phyloP scores from a whole-genome alignment of 30 jellyfish, hydroid and myxozoan species.

The Sanderia malayensis region DNA sequence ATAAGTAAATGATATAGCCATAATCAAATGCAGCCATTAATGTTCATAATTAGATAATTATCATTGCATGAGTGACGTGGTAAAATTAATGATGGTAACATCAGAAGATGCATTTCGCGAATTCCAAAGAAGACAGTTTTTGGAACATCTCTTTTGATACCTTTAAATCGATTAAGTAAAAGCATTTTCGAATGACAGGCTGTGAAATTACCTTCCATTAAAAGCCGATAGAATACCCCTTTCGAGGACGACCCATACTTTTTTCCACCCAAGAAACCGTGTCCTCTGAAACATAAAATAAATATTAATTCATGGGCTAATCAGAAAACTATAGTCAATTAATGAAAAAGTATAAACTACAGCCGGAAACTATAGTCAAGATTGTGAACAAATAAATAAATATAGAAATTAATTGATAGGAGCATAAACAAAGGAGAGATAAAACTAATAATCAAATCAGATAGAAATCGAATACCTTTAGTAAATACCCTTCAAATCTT shows the following conservation, averaged over 20 bases:
- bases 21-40: no score
- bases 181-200: neutral
- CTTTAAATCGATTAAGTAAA: no score
- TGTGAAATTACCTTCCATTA: conserved; percentile 59
- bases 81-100: no score
- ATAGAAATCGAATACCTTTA: conserved; percentile 60
- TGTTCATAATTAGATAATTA: no score
- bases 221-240: conserved; percentile 93
- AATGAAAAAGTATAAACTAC: no score
- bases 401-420: neutral
- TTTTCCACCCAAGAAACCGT: conserved; percentile 90
- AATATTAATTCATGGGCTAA: no score
- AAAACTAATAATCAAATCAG: neutral
- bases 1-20: no score
- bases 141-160: no score
- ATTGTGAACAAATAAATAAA: neutral
- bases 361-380: neutral
- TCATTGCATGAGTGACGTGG: no score
- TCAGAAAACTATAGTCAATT: no score
- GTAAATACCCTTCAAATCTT: conserved; percentile 85
- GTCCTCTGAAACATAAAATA: conserved; percentile 59
- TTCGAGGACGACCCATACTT: conserved; percentile 90
- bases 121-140: no score
- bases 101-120: no score
- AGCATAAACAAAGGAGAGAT: neutral